These are phyloP conservation scores for Drosophila nasuta DNA, from an alignment of 1,140 invertebrate species.

Conservation along the genomic window DNA sequence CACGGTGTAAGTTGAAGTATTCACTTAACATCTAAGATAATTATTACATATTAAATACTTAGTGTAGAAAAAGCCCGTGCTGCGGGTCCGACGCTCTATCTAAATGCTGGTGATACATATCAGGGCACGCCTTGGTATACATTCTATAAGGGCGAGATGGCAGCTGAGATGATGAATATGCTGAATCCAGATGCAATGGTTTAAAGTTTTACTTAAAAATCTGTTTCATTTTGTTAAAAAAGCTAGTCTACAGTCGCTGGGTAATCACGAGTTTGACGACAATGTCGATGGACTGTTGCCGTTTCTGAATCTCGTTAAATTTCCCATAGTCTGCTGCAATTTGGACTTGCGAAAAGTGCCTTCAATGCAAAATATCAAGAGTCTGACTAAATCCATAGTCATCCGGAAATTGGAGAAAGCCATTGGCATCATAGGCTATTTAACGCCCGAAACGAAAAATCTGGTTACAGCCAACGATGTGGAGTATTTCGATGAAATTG, in stretches of 20 bases:
- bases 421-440: slow-evolving; percentile 95
- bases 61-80: slow-evolving; percentile 86
- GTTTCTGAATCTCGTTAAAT: slow-evolving; percentile 89
- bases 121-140: slow-evolving; percentile 94
- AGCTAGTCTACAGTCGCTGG: slow-evolving; percentile 88
- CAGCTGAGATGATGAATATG: slow-evolving; percentile 90
- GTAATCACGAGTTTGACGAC: slow-evolving; percentile 97
- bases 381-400: slow-evolving; percentile 88
- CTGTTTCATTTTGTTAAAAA: neutral
- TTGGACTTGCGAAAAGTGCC: slow-evolving; percentile 89
- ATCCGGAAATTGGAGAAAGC: slow-evolving; percentile 87
- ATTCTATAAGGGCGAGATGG: slow-evolving; percentile 90
- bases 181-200: slow-evolving; percentile 93
- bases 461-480: slow-evolving; percentile 88
- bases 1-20: slow-evolving; percentile 85
- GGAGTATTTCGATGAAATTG: slow-evolving; percentile 90
- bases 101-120: slow-evolving; percentile 95
- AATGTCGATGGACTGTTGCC: slow-evolving; percentile 90
- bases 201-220: slow-evolving; percentile 57
- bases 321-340: slow-evolving; percentile 92
- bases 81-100: slow-evolving; percentile 88
- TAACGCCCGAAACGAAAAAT: slow-evolving; percentile 91
- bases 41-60: too few relatives aligned
- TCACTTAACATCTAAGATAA: neutral
- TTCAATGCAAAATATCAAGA: slow-evolving; percentile 81